Percentiles rank a stretch among this genome's conserved stretches.
These are phyloP conservation scores for Rynchops niger DNA, from an alignment of 2,113 vertebrate genomes.

Conservation along the genomic window DNA sequence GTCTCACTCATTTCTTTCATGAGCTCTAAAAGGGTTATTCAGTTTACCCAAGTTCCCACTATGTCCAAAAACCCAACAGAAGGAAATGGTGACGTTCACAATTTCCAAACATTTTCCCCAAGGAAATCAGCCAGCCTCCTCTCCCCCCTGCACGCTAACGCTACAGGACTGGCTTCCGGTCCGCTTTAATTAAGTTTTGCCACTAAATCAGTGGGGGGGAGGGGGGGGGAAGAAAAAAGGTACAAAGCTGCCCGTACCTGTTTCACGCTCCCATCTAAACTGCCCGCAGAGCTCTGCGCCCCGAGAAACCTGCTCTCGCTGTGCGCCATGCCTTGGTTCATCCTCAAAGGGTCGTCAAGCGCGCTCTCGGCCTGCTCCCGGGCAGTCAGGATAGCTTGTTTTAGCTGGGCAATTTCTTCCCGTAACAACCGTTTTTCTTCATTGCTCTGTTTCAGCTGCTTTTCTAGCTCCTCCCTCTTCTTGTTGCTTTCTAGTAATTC, in stretches of 20 bases:
- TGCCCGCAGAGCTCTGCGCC: constrained; percentile 34
- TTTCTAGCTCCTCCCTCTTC: constrained; percentile 78
- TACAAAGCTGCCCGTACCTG: constrained; percentile 74
- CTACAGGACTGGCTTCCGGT: not conserved
- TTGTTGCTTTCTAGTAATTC: constrained; percentile 63
- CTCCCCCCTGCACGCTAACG: not conserved
- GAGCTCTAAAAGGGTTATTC: not conserved
- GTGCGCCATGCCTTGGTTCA: constrained; percentile 2
- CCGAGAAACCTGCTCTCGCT: constrained; percentile 18
- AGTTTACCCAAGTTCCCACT: not conserved
- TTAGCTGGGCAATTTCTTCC: constrained; percentile 74
- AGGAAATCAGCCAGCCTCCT: not conserved
- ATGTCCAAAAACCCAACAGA: not conserved
- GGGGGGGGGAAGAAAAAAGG: not conserved
- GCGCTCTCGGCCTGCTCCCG: constrained; percentile 47
- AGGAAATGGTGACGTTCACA: not conserved
- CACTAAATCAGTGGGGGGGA: not conserved
- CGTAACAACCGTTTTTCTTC: constrained; percentile 72
- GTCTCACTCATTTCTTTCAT: not conserved
- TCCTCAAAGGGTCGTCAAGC: not conserved
- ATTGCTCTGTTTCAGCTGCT: constrained; percentile 69
- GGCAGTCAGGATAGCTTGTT: constrained; percentile 51
- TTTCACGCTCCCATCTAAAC: constrained; percentile 47
- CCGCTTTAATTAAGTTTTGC: not conserved
- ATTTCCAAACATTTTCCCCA: not conserved